A percentile compares a stretch with the other conserved stretches of the same genome.
phyloP scores from a whole-genome alignment of 2,797 vertebrate species.

The Loriculus beryllinus region DNA sequence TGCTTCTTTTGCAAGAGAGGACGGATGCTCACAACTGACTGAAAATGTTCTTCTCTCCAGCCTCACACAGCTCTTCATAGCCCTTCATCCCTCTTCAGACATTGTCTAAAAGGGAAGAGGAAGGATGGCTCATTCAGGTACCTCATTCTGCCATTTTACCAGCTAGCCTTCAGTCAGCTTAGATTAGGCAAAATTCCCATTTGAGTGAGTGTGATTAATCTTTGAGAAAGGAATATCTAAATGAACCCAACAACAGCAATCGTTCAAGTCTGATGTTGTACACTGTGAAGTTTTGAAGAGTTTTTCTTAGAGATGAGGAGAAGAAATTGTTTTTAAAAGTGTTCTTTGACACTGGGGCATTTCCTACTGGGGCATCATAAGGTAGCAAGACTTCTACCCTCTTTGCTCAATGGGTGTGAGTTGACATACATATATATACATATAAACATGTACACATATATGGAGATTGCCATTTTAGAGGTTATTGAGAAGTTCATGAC shows the following conservation, averaged over 20 bases:
- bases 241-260: neutral
- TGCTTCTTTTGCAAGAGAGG: neutral
- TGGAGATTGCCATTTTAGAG: neutral
- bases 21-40: neutral
- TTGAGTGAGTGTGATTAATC: neutral
- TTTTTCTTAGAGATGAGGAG: neutral
- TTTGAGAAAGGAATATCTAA: neutral
- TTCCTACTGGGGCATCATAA: neutral
- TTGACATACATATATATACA: neutral
- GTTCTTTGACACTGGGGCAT: neutral
- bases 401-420: neutral
- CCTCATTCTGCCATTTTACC: neutral
- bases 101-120: neutral
- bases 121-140: neutral
- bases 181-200: neutral
- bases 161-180: neutral
- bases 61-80: neutral
- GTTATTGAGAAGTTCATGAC: neutral
- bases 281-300: neutral
- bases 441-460: neutral
- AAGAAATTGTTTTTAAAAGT: neutral
- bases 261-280: fast-evolving
- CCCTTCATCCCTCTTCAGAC: neutral
- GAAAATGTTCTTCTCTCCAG: neutral
- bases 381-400: neutral